Base-by-base conservation (phyloP, 2,113 vertebrate genomes). In the Oophaga pumilio region DNA sequence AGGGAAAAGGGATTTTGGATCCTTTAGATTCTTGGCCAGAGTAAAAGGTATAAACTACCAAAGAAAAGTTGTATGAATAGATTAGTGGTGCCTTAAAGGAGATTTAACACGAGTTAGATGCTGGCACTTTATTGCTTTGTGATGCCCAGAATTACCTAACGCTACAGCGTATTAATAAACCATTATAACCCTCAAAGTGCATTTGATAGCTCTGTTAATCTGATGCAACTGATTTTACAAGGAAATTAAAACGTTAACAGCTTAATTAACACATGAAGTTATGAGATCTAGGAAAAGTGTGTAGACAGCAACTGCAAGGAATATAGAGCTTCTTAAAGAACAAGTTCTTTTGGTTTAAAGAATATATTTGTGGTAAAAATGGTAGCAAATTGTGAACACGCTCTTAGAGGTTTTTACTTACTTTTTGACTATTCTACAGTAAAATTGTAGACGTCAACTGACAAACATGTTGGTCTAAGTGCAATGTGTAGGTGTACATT, bases 231-330 rank as follows among this genome's bases (percentile, higher is more conserved):
- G 74, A 66, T 86, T 86, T 68, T 86, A 86, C 73, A 62, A 64
- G 76, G 43, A 78, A 68, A 78, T 79, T 66, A 56, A 68, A 86
- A 86, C 28, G 74, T 60, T 78, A 68, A 53, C 33, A 68, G 68
- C 60, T 79, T 86, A 86, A 86, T 86, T 78, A 76, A 76, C 57
- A 77, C 26, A 85, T 43, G 57, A 76, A 76, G 59, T 77, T 85
- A 76, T 64, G 53, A 74, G 84, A 85, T 73, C 71, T 15, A 62
- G 62, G 56, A 62, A 76, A 76, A 85, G 84, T 85, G 76, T 50
- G 28, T 28, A 49, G 69, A 62, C 59, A 28, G 84, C 56, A 76
- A 85, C 57, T 76, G 56, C 71, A 76, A 5, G 49, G 56, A 60
- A 53, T 76, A 62, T 76, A 8, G 24, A 50, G 69, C 56, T 76